Evolutionary conservation across 2,888 invertebrate species (phyloP), one percentile per base, ranked within the genome.

Genomic region (Boloria euphrosyne): DNA sequence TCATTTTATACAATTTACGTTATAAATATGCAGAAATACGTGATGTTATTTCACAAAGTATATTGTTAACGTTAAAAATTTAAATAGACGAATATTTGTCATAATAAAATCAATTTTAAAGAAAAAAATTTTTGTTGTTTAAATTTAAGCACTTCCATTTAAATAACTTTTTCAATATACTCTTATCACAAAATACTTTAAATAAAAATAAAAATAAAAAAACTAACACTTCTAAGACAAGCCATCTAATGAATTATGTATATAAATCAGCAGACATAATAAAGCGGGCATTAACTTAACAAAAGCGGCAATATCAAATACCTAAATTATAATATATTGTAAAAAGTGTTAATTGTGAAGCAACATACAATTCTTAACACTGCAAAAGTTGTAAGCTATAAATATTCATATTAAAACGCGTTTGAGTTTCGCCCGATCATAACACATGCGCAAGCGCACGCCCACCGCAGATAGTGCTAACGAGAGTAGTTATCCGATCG

Each of bases 381-480:
- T 17, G 47, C 47, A 31, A 59, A 59, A 49, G 27, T 59, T 59
- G 38, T 50, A 59, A 59, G 31, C 49, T 49, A 59, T 59, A 59
- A 59, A 59, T 59, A 59, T 59, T 59, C 31, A 59, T 59, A 38
- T 59, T 59, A 49, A 59, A 59, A 59, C 50, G 31, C 52, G 65
- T 53, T 65, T 46, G 57, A 65, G 52, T 58, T 52, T 18, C 43
- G 65, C 46, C 52, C 58, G 65, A 31, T 49, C 62, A 53, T 52
- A 67, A 67, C 62, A 68, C 65, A 69, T 65, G 71, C 67, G 73
- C 71, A 71, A 59, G 69, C 73, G 72, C 78, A 77, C 82, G 80
- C 81, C 80, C 80, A 76, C 73, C 74, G 62, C 68, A 76, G 82
- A 83, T 85, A 82, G 78, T 77, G 79, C 84, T 83, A 86, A 86